Evolutionary conservation across 2,797 vertebrate genomes (phyloP).

Genomic region (Catamblyrhynchus diadema): DNA sequence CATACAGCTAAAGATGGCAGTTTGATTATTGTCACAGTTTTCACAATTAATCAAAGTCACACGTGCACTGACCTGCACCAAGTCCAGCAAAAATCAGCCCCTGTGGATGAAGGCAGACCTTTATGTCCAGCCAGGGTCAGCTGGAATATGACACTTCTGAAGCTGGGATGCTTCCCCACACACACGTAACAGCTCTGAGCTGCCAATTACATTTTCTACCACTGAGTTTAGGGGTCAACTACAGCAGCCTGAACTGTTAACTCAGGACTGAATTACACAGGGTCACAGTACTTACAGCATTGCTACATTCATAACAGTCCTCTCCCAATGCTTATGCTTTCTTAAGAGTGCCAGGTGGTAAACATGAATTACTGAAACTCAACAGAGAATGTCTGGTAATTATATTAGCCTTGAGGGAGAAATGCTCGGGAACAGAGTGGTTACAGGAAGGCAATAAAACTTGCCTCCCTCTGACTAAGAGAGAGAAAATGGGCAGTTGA

Average conservation of each 20-base stretch:
- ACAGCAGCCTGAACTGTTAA: neutral
- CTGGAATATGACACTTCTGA: neutral
- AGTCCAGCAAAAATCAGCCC: neutral
- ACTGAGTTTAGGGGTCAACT: neutral
- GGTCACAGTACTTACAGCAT: neutral
- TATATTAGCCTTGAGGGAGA: conserved; percentile 13
- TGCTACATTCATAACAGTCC: neutral
- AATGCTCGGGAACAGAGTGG: conserved; percentile 23
- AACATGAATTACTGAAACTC: conserved; percentile 16
- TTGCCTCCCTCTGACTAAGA: conserved; percentile 58
- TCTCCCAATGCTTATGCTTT: neutral
- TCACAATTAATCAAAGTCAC: neutral
- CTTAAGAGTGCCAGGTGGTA: neutral
- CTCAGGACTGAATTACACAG: neutral
- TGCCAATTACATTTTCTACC: neutral
- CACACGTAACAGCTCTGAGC: accelerated
- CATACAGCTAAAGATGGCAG: neutral
- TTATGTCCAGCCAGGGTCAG: neutral
- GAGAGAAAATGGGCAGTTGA: conserved; percentile 48
- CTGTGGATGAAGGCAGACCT: neutral
- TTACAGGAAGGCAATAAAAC: conserved; percentile 52
- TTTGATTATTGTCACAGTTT: neutral
- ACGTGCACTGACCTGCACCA: neutral
- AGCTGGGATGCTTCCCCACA: neutral
- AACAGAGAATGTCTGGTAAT: conserved; percentile 9